These are phyloP conservation scores for Diachasmimorpha longicaudata DNA, from an alignment of 1,140 invertebrate species.

Conservation along the genomic window DNA sequence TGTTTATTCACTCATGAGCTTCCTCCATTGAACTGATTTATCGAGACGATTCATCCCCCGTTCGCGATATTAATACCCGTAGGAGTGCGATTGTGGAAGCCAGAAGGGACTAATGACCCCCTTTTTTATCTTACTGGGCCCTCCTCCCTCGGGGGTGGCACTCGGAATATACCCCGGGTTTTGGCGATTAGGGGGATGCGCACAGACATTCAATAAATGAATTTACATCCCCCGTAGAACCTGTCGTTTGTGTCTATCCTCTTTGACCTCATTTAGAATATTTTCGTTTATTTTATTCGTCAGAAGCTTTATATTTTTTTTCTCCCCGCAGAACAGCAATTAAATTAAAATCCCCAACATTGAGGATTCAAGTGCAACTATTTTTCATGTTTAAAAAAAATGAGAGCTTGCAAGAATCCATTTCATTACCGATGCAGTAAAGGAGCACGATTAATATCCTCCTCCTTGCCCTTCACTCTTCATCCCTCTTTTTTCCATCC, in stretches of 20 bases:
- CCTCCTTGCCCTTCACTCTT: not conserved
- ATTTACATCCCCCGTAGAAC: not conserved
- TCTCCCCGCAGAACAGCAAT: no score
- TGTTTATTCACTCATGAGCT: slow-evolving; percentile 38
- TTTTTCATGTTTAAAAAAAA: no score
- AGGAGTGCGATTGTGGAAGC: not conserved
- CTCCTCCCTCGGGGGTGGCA: not conserved
- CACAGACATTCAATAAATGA: not conserved
- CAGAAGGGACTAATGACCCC: slow-evolving; percentile 2
- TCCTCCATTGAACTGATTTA: not conserved
- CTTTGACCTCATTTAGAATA: not conserved
- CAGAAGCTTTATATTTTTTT: no score
- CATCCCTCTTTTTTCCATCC: not conserved
- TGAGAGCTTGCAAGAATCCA: not conserved
- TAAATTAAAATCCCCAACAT: no score
- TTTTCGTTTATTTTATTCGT: no score
- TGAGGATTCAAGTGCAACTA: no score
- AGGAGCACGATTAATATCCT: not conserved
- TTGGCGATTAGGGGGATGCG: not conserved
- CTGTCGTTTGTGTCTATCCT: not conserved
- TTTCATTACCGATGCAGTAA: not conserved
- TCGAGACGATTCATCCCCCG: not conserved
- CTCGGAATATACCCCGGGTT: not conserved
- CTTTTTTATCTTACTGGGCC: not conserved
- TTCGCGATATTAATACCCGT: not conserved